These are phyloP conservation scores for Amblyjoppa proteus DNA, from an alignment of 2,888 invertebrate genomes.

Conservation along the genomic window DNA sequence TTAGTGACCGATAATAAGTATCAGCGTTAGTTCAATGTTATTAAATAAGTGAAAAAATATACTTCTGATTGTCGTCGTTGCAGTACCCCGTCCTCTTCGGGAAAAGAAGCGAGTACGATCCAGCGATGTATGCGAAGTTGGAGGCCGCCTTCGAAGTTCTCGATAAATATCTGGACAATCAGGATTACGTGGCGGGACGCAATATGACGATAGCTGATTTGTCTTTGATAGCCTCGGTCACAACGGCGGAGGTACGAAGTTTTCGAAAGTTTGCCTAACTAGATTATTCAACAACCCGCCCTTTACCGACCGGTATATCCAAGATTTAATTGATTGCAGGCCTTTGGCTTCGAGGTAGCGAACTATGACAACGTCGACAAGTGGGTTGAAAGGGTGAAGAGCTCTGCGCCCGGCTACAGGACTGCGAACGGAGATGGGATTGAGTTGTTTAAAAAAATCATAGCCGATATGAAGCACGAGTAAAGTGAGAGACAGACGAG, in stretches of 20 bases:
- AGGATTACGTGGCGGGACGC: slow-evolving; percentile 79
- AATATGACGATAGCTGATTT: slow-evolving; percentile 82
- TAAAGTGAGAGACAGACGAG: slow-evolving; percentile 9
- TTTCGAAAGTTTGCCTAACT: neutral
- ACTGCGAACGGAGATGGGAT: slow-evolving; percentile 83
- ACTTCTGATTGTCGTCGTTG: neutral
- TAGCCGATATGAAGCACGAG: slow-evolving; percentile 49
- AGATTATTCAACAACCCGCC: slow-evolving; percentile 10
- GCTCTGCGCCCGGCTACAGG: slow-evolving; percentile 87
- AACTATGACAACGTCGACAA: slow-evolving; percentile 90
- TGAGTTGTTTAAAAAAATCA: slow-evolving; percentile 73
- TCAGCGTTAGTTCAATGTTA: neutral
- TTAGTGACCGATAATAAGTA: slow-evolving; percentile 85
- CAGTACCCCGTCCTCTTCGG: slow-evolving; percentile 76
- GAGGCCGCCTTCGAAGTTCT: slow-evolving; percentile 74
- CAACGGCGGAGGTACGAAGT: slow-evolving; percentile 77
- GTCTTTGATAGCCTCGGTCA: slow-evolving; percentile 75
- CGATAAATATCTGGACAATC: slow-evolving; percentile 78
- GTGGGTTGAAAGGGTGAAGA: slow-evolving; percentile 88
- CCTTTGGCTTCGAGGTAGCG: slow-evolving; percentile 77
- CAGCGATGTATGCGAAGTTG: slow-evolving; percentile 71
- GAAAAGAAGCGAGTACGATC: slow-evolving; percentile 68
- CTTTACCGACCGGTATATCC: neutral
- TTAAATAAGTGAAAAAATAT: neutral
- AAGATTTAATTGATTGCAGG: slow-evolving; percentile 72